phyloP scores from a whole-genome alignment of 2,113 vertebrate genomes.

The Albula glossodonta region DNA sequence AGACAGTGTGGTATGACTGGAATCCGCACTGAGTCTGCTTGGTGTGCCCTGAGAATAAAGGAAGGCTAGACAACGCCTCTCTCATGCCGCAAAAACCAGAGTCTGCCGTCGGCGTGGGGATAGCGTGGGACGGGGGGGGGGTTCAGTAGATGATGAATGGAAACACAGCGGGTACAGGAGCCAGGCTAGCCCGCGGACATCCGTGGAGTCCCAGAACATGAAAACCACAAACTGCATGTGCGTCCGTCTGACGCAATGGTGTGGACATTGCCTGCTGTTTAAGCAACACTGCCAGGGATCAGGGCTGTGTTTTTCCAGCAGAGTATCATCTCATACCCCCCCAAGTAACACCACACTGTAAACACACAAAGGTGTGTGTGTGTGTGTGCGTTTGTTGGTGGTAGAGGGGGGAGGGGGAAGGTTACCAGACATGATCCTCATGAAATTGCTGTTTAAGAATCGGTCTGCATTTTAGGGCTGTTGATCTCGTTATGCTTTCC shows the following conservation, averaged over 20 bases:
- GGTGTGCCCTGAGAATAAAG: no score
- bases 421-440: background rate
- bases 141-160: background rate
- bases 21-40: background rate
- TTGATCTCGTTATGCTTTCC: background rate
- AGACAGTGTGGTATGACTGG: no score
- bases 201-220: background rate
- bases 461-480: background rate
- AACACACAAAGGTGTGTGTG: background rate
- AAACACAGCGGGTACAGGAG: background rate
- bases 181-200: background rate
- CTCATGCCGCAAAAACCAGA: background rate
- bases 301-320: background rate
- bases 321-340: background rate
- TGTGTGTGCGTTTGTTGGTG: no score
- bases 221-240: background rate
- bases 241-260: background rate
- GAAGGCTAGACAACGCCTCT: background rate
- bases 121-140: no score
- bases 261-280: background rate
- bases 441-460: background rate
- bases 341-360: background rate
- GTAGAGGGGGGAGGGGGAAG: background rate
- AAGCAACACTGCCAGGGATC: background rate
- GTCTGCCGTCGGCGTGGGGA: background rate